A percentile compares a stretch with the other conserved stretches of the same genome.
Evolutionary conservation across 1,140 invertebrate species (phyloP).

Genomic region (Cecropterus lyciades): DNA sequence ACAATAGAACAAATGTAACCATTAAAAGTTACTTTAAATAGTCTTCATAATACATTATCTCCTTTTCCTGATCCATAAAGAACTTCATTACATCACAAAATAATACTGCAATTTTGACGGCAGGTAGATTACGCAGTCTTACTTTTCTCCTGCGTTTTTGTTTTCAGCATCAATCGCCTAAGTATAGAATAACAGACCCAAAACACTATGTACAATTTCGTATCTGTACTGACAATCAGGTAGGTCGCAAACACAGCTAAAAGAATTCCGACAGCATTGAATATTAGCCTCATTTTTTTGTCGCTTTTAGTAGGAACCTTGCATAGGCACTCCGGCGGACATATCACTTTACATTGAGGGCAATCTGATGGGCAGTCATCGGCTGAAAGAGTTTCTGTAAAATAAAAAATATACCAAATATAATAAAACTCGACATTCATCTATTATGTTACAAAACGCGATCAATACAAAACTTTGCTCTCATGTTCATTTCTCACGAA

Average conservation of each 20-base stretch:
- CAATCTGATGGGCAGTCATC: constrained; percentile 43
- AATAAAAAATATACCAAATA: too few relatives aligned
- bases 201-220: constrained; percentile 67
- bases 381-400: constrained; percentile 35
- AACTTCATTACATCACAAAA: too few relatives aligned
- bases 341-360: constrained; percentile 38
- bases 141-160: constrained; percentile 43
- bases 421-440: too few relatives aligned
- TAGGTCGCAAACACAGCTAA: constrained; percentile 65
- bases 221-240: constrained; percentile 66
- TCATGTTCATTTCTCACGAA: too few relatives aligned
- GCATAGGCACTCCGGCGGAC: constrained; percentile 56
- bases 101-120: not conserved
- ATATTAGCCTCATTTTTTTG: constrained; percentile 39
- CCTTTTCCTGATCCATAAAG: too few relatives aligned
- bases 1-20: too few relatives aligned
- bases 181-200: constrained; percentile 70
- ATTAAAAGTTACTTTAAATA: too few relatives aligned
- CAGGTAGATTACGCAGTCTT: constrained; percentile 33
- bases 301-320: constrained; percentile 34
- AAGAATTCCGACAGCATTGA: constrained; percentile 62
- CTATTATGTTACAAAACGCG: too few relatives aligned
- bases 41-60: too few relatives aligned
- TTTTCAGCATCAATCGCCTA: constrained; percentile 61
- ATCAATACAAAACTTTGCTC: too few relatives aligned